Conservation (phyloP, 2,797 vertebrate genomes). For the Triplophysa bombifrons region DNA sequence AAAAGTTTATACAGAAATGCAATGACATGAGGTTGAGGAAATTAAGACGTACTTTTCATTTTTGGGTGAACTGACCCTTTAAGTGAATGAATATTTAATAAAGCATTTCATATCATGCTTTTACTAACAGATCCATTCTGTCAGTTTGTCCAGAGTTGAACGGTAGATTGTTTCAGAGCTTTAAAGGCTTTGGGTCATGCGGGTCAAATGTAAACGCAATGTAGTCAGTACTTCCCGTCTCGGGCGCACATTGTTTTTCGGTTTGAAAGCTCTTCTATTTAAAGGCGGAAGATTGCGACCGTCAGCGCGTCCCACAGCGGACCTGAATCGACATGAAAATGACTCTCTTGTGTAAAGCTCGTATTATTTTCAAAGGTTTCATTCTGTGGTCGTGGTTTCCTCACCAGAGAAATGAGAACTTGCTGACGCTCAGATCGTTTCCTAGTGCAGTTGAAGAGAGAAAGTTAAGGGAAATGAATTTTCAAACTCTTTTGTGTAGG, state of each 20-base stretch:
- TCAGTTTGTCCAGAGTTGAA: neutral
- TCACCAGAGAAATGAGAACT: neutral
- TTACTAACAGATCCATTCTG: neutral
- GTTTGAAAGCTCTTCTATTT: neutral
- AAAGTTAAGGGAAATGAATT: neutral
- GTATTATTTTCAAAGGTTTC: neutral
- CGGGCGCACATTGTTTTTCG: neutral
- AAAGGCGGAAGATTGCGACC: neutral
- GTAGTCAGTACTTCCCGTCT: neutral
- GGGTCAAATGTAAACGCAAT: neutral
- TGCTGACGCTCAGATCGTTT: neutral
- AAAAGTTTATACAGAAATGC: too few relatives aligned
- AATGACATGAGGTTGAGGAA: too few relatives aligned
- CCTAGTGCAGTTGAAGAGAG: neutral
- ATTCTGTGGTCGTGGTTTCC: conserved; percentile 6
- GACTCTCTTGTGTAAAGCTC: conserved; percentile 12
- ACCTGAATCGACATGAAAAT: neutral
- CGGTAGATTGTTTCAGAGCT: neutral
- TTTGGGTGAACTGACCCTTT: neutral
- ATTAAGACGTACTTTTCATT: too few relatives aligned
- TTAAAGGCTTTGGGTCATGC: neutral
- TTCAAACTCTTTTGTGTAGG: neutral
- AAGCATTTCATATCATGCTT: neutral
- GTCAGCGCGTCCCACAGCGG: neutral
- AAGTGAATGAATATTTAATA: neutral